Conservation (phyloP, 1,140 invertebrate genomes). For the Bombus cullumanus region DNA sequence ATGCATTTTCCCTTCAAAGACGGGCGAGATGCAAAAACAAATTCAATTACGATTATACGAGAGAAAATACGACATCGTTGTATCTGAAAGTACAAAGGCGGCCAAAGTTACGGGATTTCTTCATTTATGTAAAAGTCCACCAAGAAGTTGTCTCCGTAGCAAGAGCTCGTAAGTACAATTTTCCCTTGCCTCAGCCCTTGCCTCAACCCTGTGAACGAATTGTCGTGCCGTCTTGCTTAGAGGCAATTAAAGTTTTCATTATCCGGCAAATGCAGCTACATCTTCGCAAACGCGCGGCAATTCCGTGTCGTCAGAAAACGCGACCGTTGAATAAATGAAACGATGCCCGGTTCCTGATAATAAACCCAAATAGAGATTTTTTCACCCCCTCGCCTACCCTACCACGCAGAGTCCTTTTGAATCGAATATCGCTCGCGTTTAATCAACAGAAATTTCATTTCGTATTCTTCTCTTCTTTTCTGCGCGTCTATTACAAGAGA, state of each 20-base stretch:
- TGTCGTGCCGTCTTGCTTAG: slow-evolving; percentile 48
- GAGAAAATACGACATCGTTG: slow-evolving; percentile 10
- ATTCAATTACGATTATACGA: slow-evolving; percentile 45
- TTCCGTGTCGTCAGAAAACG: background rate
- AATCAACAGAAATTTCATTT: background rate
- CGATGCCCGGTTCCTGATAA: background rate
- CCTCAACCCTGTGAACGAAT: slow-evolving; percentile 17
- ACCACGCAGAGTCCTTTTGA: background rate
- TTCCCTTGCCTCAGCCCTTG: background rate
- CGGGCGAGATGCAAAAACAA: slow-evolving; percentile 13
- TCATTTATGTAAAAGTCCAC: slow-evolving; percentile 45
- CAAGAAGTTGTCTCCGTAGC: slow-evolving; percentile 14
- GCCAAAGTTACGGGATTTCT: slow-evolving; percentile 18
- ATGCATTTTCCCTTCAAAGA: background rate
- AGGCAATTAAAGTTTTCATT: slow-evolving; percentile 55
- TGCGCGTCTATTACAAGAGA: too few species aligned
- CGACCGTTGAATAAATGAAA: slow-evolving; percentile 5
- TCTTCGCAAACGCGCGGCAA: slow-evolving; percentile 22
- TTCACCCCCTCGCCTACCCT: background rate
- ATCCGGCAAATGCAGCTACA: slow-evolving; percentile 42
- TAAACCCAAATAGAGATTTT: background rate
- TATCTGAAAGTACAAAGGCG: slow-evolving; percentile 25
- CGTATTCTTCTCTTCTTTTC: background rate
- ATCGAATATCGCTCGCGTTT: background rate
- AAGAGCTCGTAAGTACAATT: slow-evolving; percentile 16